Percentiles rank a stretch among this genome's conserved stretches.
These are phyloP conservation scores for Pollicipes pollicipes DNA, from an alignment of 1,140 invertebrate genomes.

Conservation along the genomic window DNA sequence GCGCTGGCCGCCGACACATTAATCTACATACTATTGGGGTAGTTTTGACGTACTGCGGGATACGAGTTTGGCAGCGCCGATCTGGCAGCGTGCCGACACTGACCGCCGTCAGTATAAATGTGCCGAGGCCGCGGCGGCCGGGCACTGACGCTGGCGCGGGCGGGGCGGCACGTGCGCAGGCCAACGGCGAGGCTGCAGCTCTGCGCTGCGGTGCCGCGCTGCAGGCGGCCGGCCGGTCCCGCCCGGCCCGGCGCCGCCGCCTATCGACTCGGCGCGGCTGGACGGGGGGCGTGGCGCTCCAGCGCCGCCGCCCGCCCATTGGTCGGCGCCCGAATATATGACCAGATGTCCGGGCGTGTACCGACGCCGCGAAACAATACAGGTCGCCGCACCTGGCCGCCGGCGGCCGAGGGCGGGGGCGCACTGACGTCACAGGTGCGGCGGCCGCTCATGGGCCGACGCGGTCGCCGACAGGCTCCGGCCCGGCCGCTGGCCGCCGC, in stretches of 20 bases:
- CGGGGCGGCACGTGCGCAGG: no score
- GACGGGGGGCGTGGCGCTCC: background rate
- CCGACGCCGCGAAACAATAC: background rate
- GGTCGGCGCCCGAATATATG: background rate
- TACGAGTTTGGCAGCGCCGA: background rate
- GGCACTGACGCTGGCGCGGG: background rate
- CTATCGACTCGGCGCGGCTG: background rate
- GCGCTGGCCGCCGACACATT: background rate
- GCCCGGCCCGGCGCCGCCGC: no score
- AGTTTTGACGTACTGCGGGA: background rate
- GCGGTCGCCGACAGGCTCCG: no score
- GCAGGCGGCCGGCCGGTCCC: no score
- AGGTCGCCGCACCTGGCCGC: background rate
- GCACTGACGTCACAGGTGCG: background rate
- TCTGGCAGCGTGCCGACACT: background rate
- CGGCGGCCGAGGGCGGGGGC: no score
- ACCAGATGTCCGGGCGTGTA: background rate
- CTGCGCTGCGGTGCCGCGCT: background rate
- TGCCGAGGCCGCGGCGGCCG: background rate
- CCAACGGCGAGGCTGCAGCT: background rate
- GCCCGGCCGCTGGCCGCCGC: background rate
- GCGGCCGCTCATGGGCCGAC: background rate
- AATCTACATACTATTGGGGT: background rate
- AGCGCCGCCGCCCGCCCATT: background rate
- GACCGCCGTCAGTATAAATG: background rate